Percentiles rank a stretch among this genome's conserved stretches.
Conservation (phyloP, 2,113 vertebrate genomes). For the Nestor notabilis region DNA sequence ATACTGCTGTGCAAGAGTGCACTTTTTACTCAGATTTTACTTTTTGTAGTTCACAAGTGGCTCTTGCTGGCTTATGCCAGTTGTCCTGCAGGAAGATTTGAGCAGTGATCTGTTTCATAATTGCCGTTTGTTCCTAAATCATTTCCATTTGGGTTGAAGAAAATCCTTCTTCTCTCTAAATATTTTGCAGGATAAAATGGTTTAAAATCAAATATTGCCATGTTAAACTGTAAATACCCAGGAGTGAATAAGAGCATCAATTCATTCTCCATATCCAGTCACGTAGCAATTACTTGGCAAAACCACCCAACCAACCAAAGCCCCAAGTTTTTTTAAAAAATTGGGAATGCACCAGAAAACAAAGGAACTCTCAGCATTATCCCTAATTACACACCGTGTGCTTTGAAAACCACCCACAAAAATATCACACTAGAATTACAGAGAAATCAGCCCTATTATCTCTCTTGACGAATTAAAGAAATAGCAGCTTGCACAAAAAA, state of each 20-base stretch:
- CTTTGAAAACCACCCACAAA: slow-evolving; percentile 69
- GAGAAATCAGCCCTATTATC: slow-evolving; percentile 51
- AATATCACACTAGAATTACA: slow-evolving; percentile 62
- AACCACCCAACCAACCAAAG: background rate
- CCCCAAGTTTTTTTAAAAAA: background rate
- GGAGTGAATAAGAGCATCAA: background rate
- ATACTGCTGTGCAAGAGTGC: background rate
- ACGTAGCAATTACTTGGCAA: background rate
- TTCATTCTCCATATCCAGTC: background rate
- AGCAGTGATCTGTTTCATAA: background rate
- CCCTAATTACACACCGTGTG: slow-evolving; percentile 56
- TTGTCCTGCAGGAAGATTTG: background rate
- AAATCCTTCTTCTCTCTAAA: background rate
- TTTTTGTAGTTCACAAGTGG: background rate
- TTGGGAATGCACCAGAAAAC: background rate
- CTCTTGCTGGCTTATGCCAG: background rate
- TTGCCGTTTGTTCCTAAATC: background rate
- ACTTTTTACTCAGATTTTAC: background rate
- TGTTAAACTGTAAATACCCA: background rate
- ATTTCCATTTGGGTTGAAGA: background rate
- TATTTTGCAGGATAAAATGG: background rate
- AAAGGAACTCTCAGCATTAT: slow-evolving; percentile 49
- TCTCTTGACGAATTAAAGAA: slow-evolving; percentile 72
- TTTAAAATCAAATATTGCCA: background rate
- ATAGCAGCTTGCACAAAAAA: slow-evolving; percentile 44